A percentile compares a stretch with the other conserved stretches of the same genome.
Evolutionary conservation across 2,797 vertebrate species (phyloP).

Genomic region (Mustela erminea): DNA sequence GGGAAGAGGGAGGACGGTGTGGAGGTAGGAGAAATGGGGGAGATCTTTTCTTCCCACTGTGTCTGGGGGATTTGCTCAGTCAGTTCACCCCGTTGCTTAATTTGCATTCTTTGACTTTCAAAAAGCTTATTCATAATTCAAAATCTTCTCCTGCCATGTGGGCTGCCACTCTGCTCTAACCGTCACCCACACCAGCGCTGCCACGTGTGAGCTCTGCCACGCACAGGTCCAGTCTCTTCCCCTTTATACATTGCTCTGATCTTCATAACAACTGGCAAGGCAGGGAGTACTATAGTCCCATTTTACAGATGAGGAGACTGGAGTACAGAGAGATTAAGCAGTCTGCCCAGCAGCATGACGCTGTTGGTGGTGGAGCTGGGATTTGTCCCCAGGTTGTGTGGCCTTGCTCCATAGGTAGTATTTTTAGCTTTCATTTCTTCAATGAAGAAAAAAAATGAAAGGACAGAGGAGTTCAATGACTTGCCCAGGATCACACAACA

Average conservation of each 20-base stretch:
- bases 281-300: background rate
- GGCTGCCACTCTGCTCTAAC: background rate
- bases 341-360: background rate
- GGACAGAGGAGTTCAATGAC: background rate
- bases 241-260: background rate
- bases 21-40: background rate
- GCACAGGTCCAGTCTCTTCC: background rate
- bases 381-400: background rate
- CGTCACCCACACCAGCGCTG: rapidly evolving
- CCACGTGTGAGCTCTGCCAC: background rate
- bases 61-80: background rate
- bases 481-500: background rate
- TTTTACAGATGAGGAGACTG: background rate
- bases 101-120: background rate
- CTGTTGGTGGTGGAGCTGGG: background rate
- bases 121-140: background rate
- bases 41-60: background rate
- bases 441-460: background rate
- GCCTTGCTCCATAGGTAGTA: background rate
- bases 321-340: background rate
- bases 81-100: background rate
- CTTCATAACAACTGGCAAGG: background rate
- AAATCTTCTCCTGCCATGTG: background rate
- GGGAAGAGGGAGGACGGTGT: too few relatives aligned
- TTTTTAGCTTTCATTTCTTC: background rate